Percentiles rank a stretch among this genome's conserved stretches.
Conservation (phyloP, 2,113 vertebrate genomes). For the Naja naja region DNA sequence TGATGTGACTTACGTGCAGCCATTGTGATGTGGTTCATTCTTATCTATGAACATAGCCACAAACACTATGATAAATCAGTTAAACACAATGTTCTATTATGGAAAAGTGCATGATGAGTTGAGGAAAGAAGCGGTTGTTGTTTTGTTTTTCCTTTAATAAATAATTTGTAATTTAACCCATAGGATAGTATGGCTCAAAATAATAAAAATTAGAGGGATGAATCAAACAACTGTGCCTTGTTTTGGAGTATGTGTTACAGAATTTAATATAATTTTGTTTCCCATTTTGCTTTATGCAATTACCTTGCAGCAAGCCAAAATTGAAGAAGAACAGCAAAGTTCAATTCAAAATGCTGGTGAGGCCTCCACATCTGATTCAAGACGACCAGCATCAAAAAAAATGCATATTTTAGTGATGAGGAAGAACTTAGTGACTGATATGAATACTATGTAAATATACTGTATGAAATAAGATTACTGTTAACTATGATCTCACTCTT, state of each 20-base stretch:
- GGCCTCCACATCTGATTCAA: constrained; percentile 85
- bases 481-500: constrained; percentile 20
- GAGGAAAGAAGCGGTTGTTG: neutral
- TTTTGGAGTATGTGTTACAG: neutral
- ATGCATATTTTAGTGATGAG: constrained; percentile 96
- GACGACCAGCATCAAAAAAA: constrained; percentile 94
- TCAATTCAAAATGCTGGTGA: constrained; percentile 71
- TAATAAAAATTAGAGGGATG: neutral
- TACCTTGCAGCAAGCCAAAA: constrained; percentile 77
- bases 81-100: neutral
- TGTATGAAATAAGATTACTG: constrained; percentile 31
- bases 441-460: constrained; percentile 56
- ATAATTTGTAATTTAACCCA: neutral
- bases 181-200: neutral
- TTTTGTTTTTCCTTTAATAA: neutral
- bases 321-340: constrained; percentile 86
- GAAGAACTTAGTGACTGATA: constrained; percentile 93
- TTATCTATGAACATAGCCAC: neutral
- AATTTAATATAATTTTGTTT: neutral
- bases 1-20: neutral
- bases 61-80: neutral
- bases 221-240: neutral
- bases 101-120: neutral
- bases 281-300: constrained; percentile 6
- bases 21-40: neutral